A percentile compares a stretch with the other conserved stretches of the same genome.
Conservation (phyloP, 2,888 invertebrate species). For the Cryptocheilus praepositus region DNA sequence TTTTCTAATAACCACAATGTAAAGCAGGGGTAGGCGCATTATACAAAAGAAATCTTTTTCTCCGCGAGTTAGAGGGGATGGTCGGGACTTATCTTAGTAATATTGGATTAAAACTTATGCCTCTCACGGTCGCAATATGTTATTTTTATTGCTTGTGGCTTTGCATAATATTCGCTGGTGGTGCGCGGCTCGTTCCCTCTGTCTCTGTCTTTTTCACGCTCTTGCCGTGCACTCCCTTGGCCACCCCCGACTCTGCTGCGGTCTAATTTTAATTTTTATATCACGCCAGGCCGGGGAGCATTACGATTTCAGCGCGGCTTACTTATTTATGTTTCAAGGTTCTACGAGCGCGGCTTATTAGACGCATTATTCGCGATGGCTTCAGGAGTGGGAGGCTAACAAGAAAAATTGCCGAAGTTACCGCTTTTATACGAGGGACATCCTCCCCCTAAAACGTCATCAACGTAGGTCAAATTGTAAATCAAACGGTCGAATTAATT, state of each 20-base stretch:
- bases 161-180: slow-evolving; percentile 72
- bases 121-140: slow-evolving; percentile 73
- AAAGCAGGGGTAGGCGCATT: slow-evolving; percentile 69
- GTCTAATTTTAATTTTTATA: slow-evolving; percentile 74
- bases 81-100: slow-evolving; percentile 72
- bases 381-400: not conserved
- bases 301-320: slow-evolving; percentile 65
- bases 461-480: too few species aligned
- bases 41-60: slow-evolving; percentile 73
- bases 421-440: not conserved
- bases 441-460: too few species aligned
- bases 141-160: slow-evolving; percentile 75
- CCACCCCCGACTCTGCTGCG: slow-evolving; percentile 39
- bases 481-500: too few species aligned
- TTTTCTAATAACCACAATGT: slow-evolving; percentile 75
- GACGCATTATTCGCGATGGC: slow-evolving; percentile 24
- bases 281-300: slow-evolving; percentile 56
- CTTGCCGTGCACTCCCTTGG: slow-evolving; percentile 8
- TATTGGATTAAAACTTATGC: slow-evolving; percentile 75
- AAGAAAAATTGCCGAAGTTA: not conserved
- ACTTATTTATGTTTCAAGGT: slow-evolving; percentile 59
- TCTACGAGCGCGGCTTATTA: slow-evolving; percentile 47
- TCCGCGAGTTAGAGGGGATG: slow-evolving; percentile 26
- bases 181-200: slow-evolving; percentile 14
- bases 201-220: slow-evolving; percentile 5